Conservation (phyloP, 1,140 invertebrate genomes). For the Bombus affinis region DNA sequence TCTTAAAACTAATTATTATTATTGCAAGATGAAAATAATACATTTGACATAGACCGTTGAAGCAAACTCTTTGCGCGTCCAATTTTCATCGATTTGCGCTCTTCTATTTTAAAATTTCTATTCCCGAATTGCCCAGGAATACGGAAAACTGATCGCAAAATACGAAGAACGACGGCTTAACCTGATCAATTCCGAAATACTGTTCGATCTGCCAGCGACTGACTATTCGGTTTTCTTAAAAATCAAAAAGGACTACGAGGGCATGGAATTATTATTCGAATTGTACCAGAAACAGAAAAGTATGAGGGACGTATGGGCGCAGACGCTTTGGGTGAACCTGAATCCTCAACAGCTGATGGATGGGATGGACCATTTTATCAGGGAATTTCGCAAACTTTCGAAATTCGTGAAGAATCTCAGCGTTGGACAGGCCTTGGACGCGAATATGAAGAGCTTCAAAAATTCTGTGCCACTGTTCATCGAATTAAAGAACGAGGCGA, state of each 20-base stretch:
- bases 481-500: constrained; percentile 94
- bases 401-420: constrained; percentile 83
- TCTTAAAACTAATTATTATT: too few species aligned
- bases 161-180: constrained; percentile 87
- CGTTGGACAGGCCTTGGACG: constrained; percentile 87
- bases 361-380: constrained; percentile 93
- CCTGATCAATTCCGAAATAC: constrained; percentile 90
- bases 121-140: constrained; percentile 82
- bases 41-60: too few species aligned
- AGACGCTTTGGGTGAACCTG: constrained; percentile 93
- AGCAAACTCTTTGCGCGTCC: too few species aligned
- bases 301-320: constrained; percentile 90
- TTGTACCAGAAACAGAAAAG: constrained; percentile 91
- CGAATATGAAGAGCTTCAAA: constrained; percentile 94
- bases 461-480: constrained; percentile 94
- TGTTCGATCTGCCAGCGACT: constrained; percentile 92
- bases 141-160: constrained; percentile 85
- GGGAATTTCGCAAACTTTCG: constrained; percentile 88
- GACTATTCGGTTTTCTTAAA: constrained; percentile 90
- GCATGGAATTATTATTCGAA: constrained; percentile 89
- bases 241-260: constrained; percentile 88
- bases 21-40: too few species aligned
- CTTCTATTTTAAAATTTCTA: background rate
- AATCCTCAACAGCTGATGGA: constrained; percentile 92
- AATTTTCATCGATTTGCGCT: background rate